Conservation (phyloP, 2,797 vertebrate species). For the Cossypha dichroa region DNA sequence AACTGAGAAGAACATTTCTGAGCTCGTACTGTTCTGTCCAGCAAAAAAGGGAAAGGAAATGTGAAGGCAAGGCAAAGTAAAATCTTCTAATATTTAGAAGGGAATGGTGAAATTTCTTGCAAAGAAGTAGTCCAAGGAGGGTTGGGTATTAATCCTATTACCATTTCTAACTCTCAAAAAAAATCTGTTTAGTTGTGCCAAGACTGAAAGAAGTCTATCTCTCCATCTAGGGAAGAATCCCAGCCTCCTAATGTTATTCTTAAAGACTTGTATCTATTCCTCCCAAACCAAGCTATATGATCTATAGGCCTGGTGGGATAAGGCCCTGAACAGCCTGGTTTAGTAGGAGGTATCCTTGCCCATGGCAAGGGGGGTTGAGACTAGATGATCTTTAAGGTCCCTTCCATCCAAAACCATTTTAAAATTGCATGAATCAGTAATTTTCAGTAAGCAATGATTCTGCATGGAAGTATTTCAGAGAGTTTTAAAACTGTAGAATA, state of each 20-base stretch:
- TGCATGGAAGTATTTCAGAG: rapidly evolving
- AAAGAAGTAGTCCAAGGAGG: background rate
- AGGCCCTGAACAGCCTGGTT: background rate
- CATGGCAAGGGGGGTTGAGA: background rate
- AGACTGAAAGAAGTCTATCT: background rate
- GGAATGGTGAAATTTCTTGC: background rate
- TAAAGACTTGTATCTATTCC: background rate
- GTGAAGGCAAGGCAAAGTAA: background rate
- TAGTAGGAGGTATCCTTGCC: background rate
- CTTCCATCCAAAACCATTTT: background rate
- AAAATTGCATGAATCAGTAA: too few species aligned
- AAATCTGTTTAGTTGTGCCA: background rate
- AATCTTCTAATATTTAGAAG: background rate
- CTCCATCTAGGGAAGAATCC: background rate
- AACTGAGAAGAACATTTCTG: background rate
- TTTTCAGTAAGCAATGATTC: background rate
- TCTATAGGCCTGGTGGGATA: background rate
- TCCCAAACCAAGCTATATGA: background rate
- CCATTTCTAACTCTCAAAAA: background rate
- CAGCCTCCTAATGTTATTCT: background rate
- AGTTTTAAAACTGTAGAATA: background rate
- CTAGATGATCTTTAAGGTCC: background rate
- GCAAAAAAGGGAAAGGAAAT: background rate
- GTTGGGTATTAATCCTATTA: background rate
- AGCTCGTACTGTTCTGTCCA: background rate